These are phyloP conservation scores for Callithrix jacchus DNA, from an alignment of 2,113 vertebrate species.

Conservation along the genomic window DNA sequence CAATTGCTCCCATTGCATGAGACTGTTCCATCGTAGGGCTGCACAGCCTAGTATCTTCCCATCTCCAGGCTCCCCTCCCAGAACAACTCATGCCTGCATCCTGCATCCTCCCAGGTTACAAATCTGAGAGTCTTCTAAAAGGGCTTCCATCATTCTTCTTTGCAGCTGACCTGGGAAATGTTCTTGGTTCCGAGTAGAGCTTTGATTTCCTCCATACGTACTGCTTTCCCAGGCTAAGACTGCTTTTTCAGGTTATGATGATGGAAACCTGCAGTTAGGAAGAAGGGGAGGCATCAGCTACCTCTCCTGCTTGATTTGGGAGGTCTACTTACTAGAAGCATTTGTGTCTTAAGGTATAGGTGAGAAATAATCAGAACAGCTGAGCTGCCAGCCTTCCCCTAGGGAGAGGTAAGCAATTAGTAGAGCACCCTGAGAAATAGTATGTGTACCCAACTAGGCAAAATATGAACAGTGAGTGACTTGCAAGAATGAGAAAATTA, in stretches of 20 bases:
- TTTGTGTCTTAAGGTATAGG: not conserved
- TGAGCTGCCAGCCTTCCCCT: not conserved
- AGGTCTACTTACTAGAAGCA: not conserved
- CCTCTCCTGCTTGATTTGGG: not conserved
- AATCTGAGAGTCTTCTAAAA: not conserved
- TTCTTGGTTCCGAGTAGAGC: not conserved
- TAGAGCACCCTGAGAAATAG: not conserved
- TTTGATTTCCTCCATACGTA: not conserved
- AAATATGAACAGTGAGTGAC: not conserved
- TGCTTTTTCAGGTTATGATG: not conserved
- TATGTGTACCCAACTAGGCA: not conserved
- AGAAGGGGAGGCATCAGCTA: not conserved
- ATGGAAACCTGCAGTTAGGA: no score
- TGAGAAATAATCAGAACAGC: not conserved
- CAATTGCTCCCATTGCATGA: not conserved
- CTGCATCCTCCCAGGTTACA: not conserved
- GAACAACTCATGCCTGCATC: not conserved
- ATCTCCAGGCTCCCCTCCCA: not conserved
- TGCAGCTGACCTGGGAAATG: not conserved
- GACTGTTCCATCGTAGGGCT: not conserved
- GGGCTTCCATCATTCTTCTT: not conserved
- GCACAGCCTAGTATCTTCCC: not conserved
- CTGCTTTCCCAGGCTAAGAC: not conserved
- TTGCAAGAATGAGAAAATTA: conserved; percentile 48
- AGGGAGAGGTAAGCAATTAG: conserved; percentile 35